These are phyloP conservation scores for Medauroidea extradentata DNA, from an alignment of 1,140 invertebrate species.

Conservation along the genomic window DNA sequence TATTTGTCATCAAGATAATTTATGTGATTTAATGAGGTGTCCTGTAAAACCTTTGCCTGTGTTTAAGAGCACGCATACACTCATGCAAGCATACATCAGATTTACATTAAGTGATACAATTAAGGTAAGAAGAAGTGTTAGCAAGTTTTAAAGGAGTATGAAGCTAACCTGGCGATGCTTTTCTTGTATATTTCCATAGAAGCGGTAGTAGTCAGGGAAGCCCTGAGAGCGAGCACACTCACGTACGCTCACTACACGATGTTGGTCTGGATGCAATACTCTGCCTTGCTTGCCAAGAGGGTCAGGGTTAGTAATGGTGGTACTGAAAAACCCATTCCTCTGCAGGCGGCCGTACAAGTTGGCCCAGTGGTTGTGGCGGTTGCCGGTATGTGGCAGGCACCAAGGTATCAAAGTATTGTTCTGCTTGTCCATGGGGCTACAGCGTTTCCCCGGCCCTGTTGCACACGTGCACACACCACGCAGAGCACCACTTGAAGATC, in stretches of 20 bases:
- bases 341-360: conserved; percentile 69
- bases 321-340: conserved; percentile 83
- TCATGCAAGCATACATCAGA: too few relatives aligned
- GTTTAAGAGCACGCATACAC: too few relatives aligned
- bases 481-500: conserved; percentile 50
- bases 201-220: conserved; percentile 74
- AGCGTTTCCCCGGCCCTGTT: conserved; percentile 43
- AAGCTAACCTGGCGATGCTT: conserved; percentile 70
- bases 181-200: conserved; percentile 70
- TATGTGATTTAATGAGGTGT: too few relatives aligned
- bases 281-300: conserved; percentile 85
- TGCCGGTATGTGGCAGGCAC: conserved; percentile 85
- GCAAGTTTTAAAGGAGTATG: too few relatives aligned
- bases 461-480: conserved; percentile 80
- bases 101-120: too few relatives aligned
- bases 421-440: conserved; percentile 70
- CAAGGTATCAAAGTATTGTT: conserved; percentile 84
- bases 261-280: conserved; percentile 77
- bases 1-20: too few relatives aligned
- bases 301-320: conserved; percentile 84
- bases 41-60: too few relatives aligned
- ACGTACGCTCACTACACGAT: conserved; percentile 75
- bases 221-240: conserved; percentile 86
- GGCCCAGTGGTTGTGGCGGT: conserved; percentile 79
- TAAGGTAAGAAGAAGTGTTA: too few relatives aligned